These are phyloP conservation scores for Brevimyrus niger DNA, from an alignment of 2,113 vertebrate genomes.

Conservation along the genomic window DNA sequence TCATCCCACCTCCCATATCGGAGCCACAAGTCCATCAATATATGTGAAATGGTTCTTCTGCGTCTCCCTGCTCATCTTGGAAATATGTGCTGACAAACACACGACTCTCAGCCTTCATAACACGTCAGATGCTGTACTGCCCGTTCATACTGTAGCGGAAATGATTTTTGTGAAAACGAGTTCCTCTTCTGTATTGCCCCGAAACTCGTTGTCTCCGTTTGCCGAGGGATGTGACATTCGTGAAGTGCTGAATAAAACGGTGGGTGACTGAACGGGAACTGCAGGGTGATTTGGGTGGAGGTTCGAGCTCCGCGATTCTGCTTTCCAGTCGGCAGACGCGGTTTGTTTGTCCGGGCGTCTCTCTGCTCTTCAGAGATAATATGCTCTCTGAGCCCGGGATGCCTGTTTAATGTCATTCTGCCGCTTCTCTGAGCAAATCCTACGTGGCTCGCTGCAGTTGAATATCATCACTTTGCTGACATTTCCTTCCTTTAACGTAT, in stretches of 20 bases:
- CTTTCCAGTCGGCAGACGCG: not conserved
- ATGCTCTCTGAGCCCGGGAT: not conserved
- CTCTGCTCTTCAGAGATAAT: slow-evolving; percentile 1
- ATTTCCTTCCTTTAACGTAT: not conserved
- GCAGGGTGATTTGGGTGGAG: not conserved
- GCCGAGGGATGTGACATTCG: not conserved
- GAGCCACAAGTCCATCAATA: not conserved
- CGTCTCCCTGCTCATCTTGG: not conserved
- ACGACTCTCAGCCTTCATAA: not conserved
- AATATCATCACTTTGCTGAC: not conserved
- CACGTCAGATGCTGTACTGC: not conserved
- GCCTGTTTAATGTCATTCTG: not conserved
- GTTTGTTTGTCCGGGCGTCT: not conserved
- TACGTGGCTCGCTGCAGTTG: not conserved
- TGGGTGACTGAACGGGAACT: not conserved
- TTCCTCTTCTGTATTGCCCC: not conserved
- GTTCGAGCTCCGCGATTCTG: not conserved
- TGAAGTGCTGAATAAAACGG: not conserved
- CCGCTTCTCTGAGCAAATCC: not conserved
- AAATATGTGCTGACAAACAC: not conserved
- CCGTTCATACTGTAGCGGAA: not conserved
- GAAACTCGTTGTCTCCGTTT: not conserved
- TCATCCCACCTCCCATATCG: not conserved
- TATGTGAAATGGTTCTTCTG: not conserved
- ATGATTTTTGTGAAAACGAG: not conserved